A percentile compares a stretch with the other conserved stretches of the same genome.
These are phyloP conservation scores for Edolisoma coerulescens DNA, from an alignment of 2,113 vertebrate genomes.

Conservation along the genomic window DNA sequence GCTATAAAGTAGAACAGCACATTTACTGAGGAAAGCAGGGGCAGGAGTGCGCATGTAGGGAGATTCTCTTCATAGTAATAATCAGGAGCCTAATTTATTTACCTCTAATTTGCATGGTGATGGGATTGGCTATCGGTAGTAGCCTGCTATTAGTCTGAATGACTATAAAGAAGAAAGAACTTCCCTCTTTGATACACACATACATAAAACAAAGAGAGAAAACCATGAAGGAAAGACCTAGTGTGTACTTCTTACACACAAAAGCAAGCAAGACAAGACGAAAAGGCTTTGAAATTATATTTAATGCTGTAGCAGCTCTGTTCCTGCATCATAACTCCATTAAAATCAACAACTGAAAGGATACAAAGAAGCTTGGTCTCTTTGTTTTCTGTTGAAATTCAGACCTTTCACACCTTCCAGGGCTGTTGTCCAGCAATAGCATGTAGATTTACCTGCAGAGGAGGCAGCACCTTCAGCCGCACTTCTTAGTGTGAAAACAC, in stretches of 20 bases:
- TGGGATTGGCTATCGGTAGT: neutral
- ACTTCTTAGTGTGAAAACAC: neutral
- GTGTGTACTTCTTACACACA: neutral
- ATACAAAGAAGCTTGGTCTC: neutral
- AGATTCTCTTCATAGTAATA: neutral
- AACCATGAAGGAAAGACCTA: neutral
- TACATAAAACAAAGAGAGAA: neutral
- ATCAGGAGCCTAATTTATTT: neutral
- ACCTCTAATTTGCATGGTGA: neutral
- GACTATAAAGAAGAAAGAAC: neutral
- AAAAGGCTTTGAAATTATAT: constrained; percentile 33
- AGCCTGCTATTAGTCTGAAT: neutral
- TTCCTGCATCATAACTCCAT: neutral
- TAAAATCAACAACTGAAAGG: neutral
- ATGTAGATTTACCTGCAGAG: neutral
- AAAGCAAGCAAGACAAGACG: neutral
- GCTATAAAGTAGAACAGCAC: neutral
- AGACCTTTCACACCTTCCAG: neutral
- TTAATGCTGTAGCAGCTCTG: neutral
- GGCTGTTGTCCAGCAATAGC: neutral
- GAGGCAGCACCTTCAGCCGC: neutral
- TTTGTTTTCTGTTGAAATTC: constrained; percentile 28
- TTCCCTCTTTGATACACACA: neutral
- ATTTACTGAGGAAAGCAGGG: neutral
- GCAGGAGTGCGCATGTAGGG: neutral